Conservation (phyloP, 2,888 invertebrate species). For the Rhagophthalmus giganteus region DNA sequence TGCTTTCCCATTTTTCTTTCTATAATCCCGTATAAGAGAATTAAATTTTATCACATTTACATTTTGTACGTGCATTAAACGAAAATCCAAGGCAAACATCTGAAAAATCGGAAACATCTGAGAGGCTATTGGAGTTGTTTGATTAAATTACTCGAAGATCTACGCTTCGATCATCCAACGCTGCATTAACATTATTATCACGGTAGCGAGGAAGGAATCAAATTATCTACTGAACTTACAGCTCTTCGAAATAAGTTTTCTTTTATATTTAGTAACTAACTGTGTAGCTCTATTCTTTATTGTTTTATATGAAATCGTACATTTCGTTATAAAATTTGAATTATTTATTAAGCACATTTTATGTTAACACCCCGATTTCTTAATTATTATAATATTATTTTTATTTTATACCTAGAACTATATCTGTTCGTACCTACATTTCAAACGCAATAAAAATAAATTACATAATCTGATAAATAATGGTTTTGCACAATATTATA, state of each 20-base stretch:
- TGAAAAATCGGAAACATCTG: constrained; percentile 44
- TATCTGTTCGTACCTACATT: too few relatives aligned
- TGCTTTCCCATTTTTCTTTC: neutral
- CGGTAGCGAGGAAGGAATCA: constrained; percentile 45
- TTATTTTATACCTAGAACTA: too few relatives aligned
- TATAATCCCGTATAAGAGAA: neutral
- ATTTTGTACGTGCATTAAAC: constrained; percentile 25
- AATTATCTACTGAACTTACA: constrained; percentile 39
- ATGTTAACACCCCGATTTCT: too few relatives aligned
- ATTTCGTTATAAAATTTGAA: too few relatives aligned
- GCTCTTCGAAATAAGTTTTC: constrained; percentile 21
- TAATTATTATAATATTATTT: too few relatives aligned
- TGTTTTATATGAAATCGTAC: too few relatives aligned
- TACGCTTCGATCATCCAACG: constrained; percentile 45
- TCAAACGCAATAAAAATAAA: too few relatives aligned
- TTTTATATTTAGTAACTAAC: constrained; percentile 14
- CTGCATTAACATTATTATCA: constrained; percentile 49
- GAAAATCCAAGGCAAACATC: constrained; percentile 42
- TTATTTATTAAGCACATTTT: too few relatives aligned
- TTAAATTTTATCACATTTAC: constrained; percentile 20
- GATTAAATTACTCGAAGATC: constrained; percentile 46
- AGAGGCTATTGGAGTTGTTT: constrained; percentile 46
- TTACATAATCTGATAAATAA: neutral
- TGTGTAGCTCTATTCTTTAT: neutral
- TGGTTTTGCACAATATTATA: too few relatives aligned